Evolutionary conservation across 2,797 vertebrate species (phyloP).

Genomic region (Smutsia temminckii): DNA sequence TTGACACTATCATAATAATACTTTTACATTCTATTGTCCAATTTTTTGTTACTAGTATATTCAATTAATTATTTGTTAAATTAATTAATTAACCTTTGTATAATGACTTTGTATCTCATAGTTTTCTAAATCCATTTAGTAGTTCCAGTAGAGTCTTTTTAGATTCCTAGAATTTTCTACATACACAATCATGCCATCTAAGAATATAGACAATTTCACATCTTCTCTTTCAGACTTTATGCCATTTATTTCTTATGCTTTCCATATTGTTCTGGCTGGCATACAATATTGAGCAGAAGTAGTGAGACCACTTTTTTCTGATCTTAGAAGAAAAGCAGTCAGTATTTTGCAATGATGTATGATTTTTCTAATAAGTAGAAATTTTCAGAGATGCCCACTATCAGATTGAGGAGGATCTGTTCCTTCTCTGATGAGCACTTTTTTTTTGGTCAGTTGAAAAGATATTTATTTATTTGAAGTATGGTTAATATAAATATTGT

Average conservation of each 20-base stretch:
- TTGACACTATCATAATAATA: neutral
- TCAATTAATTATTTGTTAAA: neutral
- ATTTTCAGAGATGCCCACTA: neutral
- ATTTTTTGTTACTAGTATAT: neutral
- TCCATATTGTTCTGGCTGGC: neutral
- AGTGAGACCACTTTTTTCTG: neutral
- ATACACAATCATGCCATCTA: neutral
- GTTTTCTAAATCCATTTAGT: neutral
- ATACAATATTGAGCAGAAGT: neutral
- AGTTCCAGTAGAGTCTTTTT: neutral
- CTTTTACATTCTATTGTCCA: neutral
- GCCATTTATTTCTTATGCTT: neutral
- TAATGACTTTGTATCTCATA: neutral
- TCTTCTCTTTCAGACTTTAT: constrained; percentile 25
- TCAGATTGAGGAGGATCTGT: neutral
- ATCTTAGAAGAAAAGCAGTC: neutral
- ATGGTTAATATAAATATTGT: too few species aligned
- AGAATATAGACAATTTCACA: neutral
- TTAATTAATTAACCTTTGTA: neutral
- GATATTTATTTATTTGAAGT: too few species aligned
- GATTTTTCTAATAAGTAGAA: neutral
- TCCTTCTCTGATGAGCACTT: neutral
- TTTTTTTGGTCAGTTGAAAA: neutral
- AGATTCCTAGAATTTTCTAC: neutral
- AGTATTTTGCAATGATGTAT: neutral